Percentiles rank a stretch among this genome's conserved stretches.
Evolutionary conservation across 1,140 invertebrate species (phyloP).

Genomic region (Homalodisca vitripennis): DNA sequence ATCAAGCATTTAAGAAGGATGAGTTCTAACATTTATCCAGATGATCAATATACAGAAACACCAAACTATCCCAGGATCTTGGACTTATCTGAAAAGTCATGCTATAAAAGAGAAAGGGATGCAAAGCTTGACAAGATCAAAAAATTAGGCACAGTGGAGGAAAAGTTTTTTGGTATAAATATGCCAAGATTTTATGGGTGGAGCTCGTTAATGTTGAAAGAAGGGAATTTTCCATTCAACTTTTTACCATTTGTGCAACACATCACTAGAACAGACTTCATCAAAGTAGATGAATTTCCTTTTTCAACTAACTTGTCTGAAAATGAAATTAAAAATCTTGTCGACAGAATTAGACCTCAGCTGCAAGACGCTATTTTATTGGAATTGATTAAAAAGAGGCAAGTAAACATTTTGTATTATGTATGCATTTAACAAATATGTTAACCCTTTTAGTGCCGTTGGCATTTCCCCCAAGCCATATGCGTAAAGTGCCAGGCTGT

Average conservation of each 20-base stretch:
- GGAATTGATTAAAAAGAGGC: conserved; percentile 56
- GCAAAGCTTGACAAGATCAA: conserved; percentile 50
- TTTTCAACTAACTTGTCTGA: conserved; percentile 23
- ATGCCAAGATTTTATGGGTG: conserved; percentile 79
- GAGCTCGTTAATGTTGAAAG: conserved; percentile 59
- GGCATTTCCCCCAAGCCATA: no score
- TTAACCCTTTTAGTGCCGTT: no score
- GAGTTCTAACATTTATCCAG: background rate
- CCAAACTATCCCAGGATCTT: conserved; percentile 37
- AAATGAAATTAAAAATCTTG: conserved; percentile 48
- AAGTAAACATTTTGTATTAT: no score
- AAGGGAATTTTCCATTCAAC: conserved; percentile 63
- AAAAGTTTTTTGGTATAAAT: conserved; percentile 77
- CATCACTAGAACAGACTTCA: conserved; percentile 68
- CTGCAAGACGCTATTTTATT: conserved; percentile 60
- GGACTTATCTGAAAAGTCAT: conserved; percentile 20
- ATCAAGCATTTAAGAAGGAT: background rate
- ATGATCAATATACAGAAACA: background rate
- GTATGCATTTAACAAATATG: no score
- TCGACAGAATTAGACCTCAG: conserved; percentile 53
- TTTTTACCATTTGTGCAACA: conserved; percentile 63
- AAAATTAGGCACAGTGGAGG: conserved; percentile 68
- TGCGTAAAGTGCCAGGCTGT: no score
- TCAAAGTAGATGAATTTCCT: conserved; percentile 54
- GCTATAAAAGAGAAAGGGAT: conserved; percentile 29